Conservation (phyloP, 92 coral and sea anemone species). For the Meandrina meandrites region DNA sequence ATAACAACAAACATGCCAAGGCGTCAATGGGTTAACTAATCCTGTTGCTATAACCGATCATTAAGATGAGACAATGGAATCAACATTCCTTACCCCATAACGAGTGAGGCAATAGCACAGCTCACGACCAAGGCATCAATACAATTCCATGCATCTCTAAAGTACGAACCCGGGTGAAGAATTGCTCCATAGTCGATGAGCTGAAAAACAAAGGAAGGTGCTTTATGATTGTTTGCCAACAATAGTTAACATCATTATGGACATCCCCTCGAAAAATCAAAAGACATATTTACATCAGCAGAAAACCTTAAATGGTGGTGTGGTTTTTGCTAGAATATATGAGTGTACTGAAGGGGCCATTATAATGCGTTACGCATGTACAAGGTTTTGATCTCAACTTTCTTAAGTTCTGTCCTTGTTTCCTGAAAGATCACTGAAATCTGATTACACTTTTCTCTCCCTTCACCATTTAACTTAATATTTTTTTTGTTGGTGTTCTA, state of each 20-base stretch:
- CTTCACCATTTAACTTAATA: not conserved
- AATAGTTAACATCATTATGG: no score
- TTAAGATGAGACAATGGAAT: not conserved
- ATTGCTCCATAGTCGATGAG: constrained; percentile 93
- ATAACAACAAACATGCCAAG: not conserved
- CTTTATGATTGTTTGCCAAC: no score
- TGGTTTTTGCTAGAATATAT: no score
- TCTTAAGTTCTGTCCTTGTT: not conserved
- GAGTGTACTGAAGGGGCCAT: no score
- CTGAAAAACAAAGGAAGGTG: constrained; percentile 44
- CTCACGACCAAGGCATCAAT: constrained; percentile 96
- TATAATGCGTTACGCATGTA: no score
- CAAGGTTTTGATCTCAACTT: no score
- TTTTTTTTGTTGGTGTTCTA: not conserved
- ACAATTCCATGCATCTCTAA: constrained; percentile 96
- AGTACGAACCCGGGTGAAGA: constrained; percentile 96
- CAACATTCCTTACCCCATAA: constrained; percentile 68
- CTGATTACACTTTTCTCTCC: no score
- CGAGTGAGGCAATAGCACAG: constrained; percentile 96
- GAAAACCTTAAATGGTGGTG: not conserved
- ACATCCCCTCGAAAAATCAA: no score
- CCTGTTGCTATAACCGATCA: no score
- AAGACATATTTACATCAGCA: not conserved
- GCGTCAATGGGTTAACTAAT: no score
- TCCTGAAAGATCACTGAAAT: not conserved